Evolutionary conservation across 30 jellyfish, hydroid and myxozoan species (phyloP).

Genomic region (Phacellophora camtschatica): DNA sequence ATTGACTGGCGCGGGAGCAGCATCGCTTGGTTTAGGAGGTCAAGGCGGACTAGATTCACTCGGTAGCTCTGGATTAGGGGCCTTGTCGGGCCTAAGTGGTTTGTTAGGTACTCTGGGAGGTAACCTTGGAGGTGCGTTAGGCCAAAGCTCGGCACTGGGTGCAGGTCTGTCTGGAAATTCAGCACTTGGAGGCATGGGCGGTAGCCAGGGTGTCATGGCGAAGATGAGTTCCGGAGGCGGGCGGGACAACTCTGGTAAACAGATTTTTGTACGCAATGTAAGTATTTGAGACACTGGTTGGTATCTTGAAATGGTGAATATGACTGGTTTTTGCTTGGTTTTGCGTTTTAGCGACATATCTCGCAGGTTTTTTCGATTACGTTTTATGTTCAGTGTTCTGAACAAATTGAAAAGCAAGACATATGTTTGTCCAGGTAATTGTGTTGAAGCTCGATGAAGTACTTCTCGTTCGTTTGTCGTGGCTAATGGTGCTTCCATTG

Average conservation of each 20-base stretch:
- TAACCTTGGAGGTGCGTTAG: slow-evolving; percentile 44
- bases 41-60: slow-evolving; percentile 66
- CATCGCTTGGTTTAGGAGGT: slow-evolving; percentile 26
- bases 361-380: neutral
- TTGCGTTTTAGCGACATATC: neutral
- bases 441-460: no score
- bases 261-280: slow-evolving; percentile 95
- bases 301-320: slow-evolving; percentile 7
- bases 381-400: neutral
- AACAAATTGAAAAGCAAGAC: neutral
- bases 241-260: slow-evolving; percentile 65
- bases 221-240: slow-evolving; percentile 58
- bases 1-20: slow-evolving; percentile 38
- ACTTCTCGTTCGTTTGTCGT: no score
- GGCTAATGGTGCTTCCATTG: no score
- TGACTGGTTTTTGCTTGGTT: neutral
- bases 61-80: slow-evolving; percentile 51
- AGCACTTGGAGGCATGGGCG: slow-evolving; percentile 38
- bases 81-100: slow-evolving; percentile 61
- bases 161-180: slow-evolving; percentile 48
- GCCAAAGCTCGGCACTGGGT: slow-evolving; percentile 53
- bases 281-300: slow-evolving; percentile 52
- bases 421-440: no score
- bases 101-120: slow-evolving; percentile 68
- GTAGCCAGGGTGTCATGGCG: slow-evolving; percentile 14